These are phyloP conservation scores for Tyria jacobaeae DNA, from an alignment of 2,888 invertebrate genomes.

Conservation along the genomic window DNA sequence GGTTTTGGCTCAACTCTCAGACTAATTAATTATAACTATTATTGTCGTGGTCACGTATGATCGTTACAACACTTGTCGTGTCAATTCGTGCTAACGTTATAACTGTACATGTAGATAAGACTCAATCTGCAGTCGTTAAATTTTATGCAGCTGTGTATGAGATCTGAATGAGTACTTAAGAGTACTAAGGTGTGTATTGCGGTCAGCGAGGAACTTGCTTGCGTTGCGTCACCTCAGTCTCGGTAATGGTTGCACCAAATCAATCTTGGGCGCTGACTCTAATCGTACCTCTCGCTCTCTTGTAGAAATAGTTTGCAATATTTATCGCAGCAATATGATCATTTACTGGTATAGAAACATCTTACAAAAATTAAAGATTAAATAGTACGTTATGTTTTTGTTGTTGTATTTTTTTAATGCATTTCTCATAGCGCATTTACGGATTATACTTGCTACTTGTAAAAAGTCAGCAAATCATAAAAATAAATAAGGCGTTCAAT, in stretches of 20 bases:
- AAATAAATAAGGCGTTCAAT: too few species aligned
- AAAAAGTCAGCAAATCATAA: too few species aligned
- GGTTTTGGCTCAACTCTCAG: slow-evolving; percentile 34
- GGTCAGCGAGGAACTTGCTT: slow-evolving; percentile 65
- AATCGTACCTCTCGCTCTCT: slow-evolving; percentile 68
- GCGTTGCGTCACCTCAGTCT: slow-evolving; percentile 64
- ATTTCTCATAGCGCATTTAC: background rate
- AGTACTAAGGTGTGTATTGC: slow-evolving; percentile 69
- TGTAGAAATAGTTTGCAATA: slow-evolving; percentile 60
- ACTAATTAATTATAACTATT: slow-evolving; percentile 53
- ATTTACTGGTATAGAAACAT: slow-evolving; percentile 3
- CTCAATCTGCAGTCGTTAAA: slow-evolving; percentile 50
- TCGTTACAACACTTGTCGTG: slow-evolving; percentile 32
- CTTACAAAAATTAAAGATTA: too few species aligned
- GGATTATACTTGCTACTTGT: too few species aligned
- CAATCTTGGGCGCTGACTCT: slow-evolving; percentile 74
- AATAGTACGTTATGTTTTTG: background rate
- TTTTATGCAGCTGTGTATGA: slow-evolving; percentile 54
- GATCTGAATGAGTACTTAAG: slow-evolving; percentile 61
- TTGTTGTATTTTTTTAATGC: too few species aligned
- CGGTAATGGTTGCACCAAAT: slow-evolving; percentile 75
- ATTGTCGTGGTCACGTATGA: slow-evolving; percentile 47
- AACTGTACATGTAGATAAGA: slow-evolving; percentile 45
- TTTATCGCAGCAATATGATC: slow-evolving; percentile 48
- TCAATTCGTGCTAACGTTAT: slow-evolving; percentile 30